Evolutionary conservation across 2,888 invertebrate species (phyloP).

Genomic region (Athetis lepigone): DNA sequence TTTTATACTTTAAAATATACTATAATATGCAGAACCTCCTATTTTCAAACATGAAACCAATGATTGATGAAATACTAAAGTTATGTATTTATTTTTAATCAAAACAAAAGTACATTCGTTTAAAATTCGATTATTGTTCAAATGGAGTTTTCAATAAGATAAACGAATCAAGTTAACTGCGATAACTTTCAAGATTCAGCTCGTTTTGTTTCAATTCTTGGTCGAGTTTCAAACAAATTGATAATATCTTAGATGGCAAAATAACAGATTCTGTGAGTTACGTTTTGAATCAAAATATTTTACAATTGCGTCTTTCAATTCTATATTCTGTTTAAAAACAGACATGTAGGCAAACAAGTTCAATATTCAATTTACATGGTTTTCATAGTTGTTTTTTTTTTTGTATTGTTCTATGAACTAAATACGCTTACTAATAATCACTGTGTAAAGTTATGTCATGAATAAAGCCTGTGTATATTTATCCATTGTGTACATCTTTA

Average conservation of each 20-base stretch:
- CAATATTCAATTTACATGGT: not conserved
- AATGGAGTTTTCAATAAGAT: conserved; percentile 49
- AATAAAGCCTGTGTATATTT: too few relatives aligned
- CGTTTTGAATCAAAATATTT: conserved; percentile 9
- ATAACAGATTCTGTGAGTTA: conserved; percentile 27
- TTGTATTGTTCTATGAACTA: too few relatives aligned
- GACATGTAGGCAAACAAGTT: not conserved
- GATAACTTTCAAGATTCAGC: conserved; percentile 44
- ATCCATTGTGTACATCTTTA: too few relatives aligned
- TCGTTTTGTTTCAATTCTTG: conserved; percentile 29
- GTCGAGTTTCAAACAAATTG: conserved; percentile 21
- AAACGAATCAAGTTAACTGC: conserved; percentile 52
- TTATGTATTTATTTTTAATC: conserved; percentile 16
- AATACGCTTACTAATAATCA: too few relatives aligned
- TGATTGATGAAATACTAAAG: conserved; percentile 7
- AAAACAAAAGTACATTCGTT: conserved; percentile 46
- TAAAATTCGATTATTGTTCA: conserved; percentile 44
- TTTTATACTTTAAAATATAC: not conserved
- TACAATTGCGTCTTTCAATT: conserved; percentile 4
- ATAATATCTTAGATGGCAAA: conserved; percentile 28
- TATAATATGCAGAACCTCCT: too few relatives aligned
- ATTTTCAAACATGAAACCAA: not conserved
- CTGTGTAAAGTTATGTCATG: too few relatives aligned
- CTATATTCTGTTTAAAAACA: conserved; percentile 4
- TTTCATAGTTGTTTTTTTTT: not conserved